Conservation (phyloP, 2,888 invertebrate species). For the Noctua pronuba region DNA sequence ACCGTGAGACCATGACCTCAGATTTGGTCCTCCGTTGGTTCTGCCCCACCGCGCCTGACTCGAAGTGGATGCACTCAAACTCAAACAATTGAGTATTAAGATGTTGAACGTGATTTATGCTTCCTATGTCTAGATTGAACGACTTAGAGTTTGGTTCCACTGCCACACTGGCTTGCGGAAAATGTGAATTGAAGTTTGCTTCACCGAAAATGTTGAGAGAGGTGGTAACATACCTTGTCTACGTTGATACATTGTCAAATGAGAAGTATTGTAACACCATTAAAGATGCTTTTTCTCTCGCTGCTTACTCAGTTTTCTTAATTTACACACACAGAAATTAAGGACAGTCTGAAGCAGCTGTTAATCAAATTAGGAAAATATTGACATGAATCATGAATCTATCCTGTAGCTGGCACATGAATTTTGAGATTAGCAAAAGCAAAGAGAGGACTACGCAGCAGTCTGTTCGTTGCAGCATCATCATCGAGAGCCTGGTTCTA, state of each 20-base stretch:
- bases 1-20: constrained; percentile 31
- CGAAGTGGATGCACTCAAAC: constrained; percentile 59
- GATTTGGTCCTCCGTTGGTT: constrained; percentile 37
- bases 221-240: too few species aligned
- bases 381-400: background rate
- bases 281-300: too few species aligned
- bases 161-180: constrained; percentile 14
- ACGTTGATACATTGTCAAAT: too few species aligned
- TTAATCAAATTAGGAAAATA: background rate
- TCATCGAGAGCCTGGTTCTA: too few species aligned
- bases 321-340: too few species aligned
- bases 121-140: constrained; percentile 63
- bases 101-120: constrained; percentile 63
- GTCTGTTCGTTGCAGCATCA: too few species aligned
- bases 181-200: constrained; percentile 2
- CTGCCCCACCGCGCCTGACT: constrained; percentile 44
- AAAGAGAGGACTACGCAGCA: background rate
- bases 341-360: background rate
- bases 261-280: too few species aligned
- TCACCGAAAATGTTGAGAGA: rapidly evolving
- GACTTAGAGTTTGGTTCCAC: constrained; percentile 32
- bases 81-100: constrained; percentile 67
- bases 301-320: too few species aligned
- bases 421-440: background rate
- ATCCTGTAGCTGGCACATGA: background rate